Base-by-base conservation (phyloP, 2,797 vertebrate genomes). In the Sebastes nivosus region DNA sequence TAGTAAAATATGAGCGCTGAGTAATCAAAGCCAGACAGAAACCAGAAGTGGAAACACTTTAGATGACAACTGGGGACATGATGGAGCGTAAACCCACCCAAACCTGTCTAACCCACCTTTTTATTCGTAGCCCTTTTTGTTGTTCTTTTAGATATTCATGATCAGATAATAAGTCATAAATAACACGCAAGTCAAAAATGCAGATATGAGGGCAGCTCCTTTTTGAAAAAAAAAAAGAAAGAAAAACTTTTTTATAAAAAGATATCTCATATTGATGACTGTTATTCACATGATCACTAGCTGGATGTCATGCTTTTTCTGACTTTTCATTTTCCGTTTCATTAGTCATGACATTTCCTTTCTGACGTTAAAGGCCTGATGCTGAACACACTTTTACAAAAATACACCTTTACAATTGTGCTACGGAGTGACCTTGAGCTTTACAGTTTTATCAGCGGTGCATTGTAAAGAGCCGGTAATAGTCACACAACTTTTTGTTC, bases 1-100 rank as follows among this genome's bases (percentile, higher is more conserved):
- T 74, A 36, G 66, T 87, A 73, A 88, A 88, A 87, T 83, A 80
- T 83, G 82, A 75, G 12, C 1, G 38, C 42, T 74, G 75, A 72
- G 72, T 86, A 90, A 89, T 86, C 75, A 85, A 75, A 91, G 54
- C 59, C 80, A 77, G 85, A 87, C 57, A 83, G 68, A 88, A 81
- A 87, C 70, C 87, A 85, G 88, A 84, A 67, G 82, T 84, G 87
- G 85, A 89, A 91, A 91, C 84, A 80, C 79, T 92, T 84, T 34
- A 81, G 82, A 83, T 87, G 89, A 88, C 87, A 91, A 71, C 69
- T 77, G 50, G 67, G 66, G 77, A 92, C 86, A 71, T 80, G 72
- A 88, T 78, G 64, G 70, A 88, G 50, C 12, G 54, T 77, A 72
- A 89, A 87, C 58, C 29, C 54, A 77, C 16, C 25, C 60, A 50